These are phyloP conservation scores for Boleophthalmus pectinirostris DNA, from an alignment of 2,113 vertebrate species.

Conservation along the genomic window DNA sequence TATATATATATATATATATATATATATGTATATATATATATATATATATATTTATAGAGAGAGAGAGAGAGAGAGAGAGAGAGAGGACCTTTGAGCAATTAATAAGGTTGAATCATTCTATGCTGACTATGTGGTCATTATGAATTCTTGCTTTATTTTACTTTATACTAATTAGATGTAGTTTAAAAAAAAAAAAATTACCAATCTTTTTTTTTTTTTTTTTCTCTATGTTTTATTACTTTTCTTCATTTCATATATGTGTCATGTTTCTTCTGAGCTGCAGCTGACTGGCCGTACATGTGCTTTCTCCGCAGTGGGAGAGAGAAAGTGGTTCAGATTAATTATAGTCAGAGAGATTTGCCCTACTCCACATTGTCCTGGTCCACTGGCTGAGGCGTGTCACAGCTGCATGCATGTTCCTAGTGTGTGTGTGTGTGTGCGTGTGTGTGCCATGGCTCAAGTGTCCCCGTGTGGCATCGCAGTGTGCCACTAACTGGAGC, in stretches of 20 bases:
- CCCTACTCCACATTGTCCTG: constrained; percentile 57
- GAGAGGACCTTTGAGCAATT: no score
- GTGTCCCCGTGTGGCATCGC: constrained; percentile 47
- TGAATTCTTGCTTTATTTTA: no score
- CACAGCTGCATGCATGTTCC: constrained; percentile 18
- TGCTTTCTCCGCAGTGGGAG: constrained; percentile 28
- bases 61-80: no score
- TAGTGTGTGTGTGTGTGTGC: background rate
- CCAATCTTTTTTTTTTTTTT: no score
- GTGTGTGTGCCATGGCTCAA: constrained; percentile 35
- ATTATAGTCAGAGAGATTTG: constrained; percentile 65
- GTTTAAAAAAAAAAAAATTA: no score
- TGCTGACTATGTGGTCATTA: no score
- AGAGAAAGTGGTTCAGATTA: constrained; percentile 60
- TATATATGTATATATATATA: no score
- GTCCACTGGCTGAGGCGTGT: constrained; percentile 36
- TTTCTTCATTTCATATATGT: background rate
- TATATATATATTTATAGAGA: no score
- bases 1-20: no score
- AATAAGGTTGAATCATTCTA: no score
- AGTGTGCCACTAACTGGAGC: constrained; percentile 66
- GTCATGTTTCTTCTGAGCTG: background rate
- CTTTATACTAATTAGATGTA: no score
- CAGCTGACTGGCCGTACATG: constrained; percentile 41
- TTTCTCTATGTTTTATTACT: no score